Evolutionary conservation across 2,888 invertebrate species (phyloP).

Genomic region (Congeria kusceri): DNA sequence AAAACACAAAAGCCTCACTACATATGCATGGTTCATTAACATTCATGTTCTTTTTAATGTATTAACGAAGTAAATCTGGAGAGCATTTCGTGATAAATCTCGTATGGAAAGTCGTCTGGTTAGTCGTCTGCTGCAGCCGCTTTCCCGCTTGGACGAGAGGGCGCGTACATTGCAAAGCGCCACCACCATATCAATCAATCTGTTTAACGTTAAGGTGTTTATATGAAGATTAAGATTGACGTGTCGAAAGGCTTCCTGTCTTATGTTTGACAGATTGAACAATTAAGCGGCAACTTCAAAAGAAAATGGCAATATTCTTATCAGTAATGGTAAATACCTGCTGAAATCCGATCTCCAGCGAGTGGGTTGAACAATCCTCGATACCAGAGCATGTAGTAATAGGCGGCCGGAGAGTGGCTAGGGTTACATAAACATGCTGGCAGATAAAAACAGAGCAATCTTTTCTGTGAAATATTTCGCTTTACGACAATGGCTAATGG

Average conservation of each 20-base stretch:
- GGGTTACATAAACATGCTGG: constrained; percentile 28
- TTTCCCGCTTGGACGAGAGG: constrained; percentile 50
- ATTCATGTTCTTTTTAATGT: background rate
- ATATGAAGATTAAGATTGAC: constrained; percentile 81
- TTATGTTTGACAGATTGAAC: constrained; percentile 80
- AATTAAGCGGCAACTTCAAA: constrained; percentile 80
- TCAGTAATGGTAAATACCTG: constrained; percentile 73
- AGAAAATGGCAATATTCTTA: constrained; percentile 73
- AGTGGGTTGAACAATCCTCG: constrained; percentile 55
- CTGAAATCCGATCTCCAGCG: constrained; percentile 66
- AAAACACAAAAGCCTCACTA: background rate
- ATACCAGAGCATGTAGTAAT: constrained; percentile 31
- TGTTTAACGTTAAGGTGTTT: constrained; percentile 79
- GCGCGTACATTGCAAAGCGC: constrained; percentile 72
- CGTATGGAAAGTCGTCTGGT: background rate
- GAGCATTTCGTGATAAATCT: background rate
- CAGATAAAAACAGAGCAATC: constrained; percentile 13
- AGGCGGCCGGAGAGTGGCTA: constrained; percentile 31
- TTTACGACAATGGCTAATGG: constrained; percentile 7
- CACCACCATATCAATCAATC: constrained; percentile 80
- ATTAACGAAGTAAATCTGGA: background rate
- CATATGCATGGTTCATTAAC: background rate
- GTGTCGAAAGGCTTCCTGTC: constrained; percentile 80
- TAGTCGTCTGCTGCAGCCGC: background rate
- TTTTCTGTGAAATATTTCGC: background rate